Evolutionary conservation across 1,140 invertebrate species (phyloP).

Genomic region (Parasteatoda tepidariorum): DNA sequence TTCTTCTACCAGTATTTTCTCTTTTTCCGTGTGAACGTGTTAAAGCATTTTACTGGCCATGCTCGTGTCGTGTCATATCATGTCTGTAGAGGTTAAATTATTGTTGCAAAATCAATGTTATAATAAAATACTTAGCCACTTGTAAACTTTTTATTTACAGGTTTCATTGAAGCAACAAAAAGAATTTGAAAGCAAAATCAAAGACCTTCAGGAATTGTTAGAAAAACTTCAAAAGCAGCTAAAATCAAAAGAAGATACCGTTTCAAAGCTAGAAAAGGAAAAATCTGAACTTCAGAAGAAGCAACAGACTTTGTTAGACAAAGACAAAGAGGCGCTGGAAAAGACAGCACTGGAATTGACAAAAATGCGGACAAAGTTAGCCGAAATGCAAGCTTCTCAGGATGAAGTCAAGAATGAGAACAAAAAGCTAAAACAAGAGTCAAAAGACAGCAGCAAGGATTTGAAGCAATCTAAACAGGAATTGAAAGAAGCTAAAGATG

Average conservation of each 20-base stretch:
- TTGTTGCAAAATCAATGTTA: too few species aligned
- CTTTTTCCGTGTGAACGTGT: too few species aligned
- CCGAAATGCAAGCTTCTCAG: constrained; percentile 81
- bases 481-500: not conserved
- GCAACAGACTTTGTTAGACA: constrained; percentile 64
- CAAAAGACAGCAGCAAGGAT: not conserved
- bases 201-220: constrained; percentile 63
- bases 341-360: constrained; percentile 67
- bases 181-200: constrained; percentile 62
- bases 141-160: constrained; percentile 68
- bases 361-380: constrained; percentile 83
- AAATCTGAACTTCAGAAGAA: constrained; percentile 82
- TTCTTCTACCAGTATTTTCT: too few species aligned
- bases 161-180: constrained; percentile 73
- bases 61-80: too few species aligned
- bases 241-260: constrained; percentile 62
- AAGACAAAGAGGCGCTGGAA: constrained; percentile 63
- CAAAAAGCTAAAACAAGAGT: constrained; percentile 74
- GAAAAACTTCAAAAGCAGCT: constrained; percentile 61
- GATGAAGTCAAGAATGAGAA: constrained; percentile 87
- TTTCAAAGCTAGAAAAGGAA: constrained; percentile 79
- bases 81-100: too few species aligned
- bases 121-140: constrained; percentile 3
- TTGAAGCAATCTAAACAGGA: constrained; percentile 1
- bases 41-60: too few species aligned